These are phyloP conservation scores for Centropristis striata DNA, from an alignment of 2,113 vertebrate species.

Conservation along the genomic window DNA sequence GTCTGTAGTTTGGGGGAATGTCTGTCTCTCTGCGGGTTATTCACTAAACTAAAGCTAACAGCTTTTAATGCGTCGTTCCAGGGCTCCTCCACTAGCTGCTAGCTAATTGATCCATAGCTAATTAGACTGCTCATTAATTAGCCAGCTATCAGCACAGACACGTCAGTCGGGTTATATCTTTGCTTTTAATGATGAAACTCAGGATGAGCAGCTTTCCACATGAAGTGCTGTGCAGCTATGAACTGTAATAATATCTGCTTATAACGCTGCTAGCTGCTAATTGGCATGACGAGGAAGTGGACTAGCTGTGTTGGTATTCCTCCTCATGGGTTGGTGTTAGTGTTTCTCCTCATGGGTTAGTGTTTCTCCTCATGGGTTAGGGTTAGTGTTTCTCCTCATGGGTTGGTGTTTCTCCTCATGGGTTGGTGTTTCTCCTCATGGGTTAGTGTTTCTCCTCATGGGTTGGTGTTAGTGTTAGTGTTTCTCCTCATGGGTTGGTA, in stretches of 20 bases:
- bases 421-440: no score
- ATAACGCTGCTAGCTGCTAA: constrained; percentile 81
- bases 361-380: constrained; percentile 61
- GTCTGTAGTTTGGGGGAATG: constrained; percentile 36
- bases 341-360: constrained; percentile 71
- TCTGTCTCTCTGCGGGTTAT: constrained; percentile 20
- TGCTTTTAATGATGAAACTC: constrained; percentile 31
- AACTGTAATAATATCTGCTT: constrained; percentile 59
- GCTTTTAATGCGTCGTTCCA: constrained; percentile 77
- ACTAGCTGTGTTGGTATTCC: constrained; percentile 72
- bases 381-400: no score
- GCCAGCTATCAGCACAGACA: constrained; percentile 47
- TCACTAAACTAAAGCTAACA: constrained; percentile 49
- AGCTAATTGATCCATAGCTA: constrained; percentile 86
- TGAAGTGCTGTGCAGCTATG: constrained; percentile 8
- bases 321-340: constrained; percentile 63
- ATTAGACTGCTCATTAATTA: constrained; percentile 86
- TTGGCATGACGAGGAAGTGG: constrained; percentile 82
- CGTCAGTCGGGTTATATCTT: constrained; percentile 4
- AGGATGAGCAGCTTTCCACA: not conserved
- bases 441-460: constrained; percentile 70
- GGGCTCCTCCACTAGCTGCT: constrained; percentile 74
- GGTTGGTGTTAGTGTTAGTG: no score
- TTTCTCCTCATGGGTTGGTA: constrained; percentile 75
- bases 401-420: constrained; percentile 70